Evolutionary conservation across 37 sponge, comb jelly and placozoan species (phyloP).

Genomic region (Aplysina aerophoba): DNA sequence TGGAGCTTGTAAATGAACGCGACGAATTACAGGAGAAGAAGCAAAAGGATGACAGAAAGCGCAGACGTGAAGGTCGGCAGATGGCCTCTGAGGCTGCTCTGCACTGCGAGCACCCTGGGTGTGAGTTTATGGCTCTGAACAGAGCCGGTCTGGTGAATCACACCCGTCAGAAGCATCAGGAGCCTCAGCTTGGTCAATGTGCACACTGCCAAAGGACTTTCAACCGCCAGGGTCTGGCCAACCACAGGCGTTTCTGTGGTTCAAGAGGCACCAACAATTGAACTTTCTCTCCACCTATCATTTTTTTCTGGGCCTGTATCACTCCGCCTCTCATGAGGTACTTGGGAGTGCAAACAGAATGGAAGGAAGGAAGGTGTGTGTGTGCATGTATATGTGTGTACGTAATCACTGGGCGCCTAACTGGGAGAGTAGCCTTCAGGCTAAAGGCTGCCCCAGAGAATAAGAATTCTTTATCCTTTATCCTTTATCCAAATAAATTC

Average conservation of each 20-base stretch:
- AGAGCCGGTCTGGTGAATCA: neutral
- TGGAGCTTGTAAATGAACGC: neutral
- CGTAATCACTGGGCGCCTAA: too few species aligned
- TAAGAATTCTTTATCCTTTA: too few species aligned
- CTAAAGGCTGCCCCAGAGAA: too few species aligned
- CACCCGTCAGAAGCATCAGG: neutral
- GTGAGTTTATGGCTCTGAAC: constrained; percentile 23
- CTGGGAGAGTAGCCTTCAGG: too few species aligned
- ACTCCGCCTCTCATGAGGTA: neutral
- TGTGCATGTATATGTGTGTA: constrained; percentile 10
- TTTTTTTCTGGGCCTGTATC: constrained; percentile 18
- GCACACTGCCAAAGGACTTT: constrained; percentile 7
- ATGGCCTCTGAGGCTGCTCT: constrained; percentile 17
- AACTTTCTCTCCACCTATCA: neutral
- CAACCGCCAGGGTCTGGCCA: neutral
- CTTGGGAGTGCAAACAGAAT: constrained; percentile 12
- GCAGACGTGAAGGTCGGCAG: constrained; percentile 16
- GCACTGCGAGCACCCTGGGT: constrained; percentile 8
- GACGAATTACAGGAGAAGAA: constrained; percentile 15
- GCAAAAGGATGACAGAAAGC: constrained; percentile 10
- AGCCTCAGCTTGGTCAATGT: constrained; percentile 11
- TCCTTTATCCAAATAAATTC: too few species aligned
- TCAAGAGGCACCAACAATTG: neutral
- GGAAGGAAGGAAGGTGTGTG: neutral
- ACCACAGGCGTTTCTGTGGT: neutral